Conservation (phyloP, 2,888 invertebrate species). For the Xestia sexstrigata region DNA sequence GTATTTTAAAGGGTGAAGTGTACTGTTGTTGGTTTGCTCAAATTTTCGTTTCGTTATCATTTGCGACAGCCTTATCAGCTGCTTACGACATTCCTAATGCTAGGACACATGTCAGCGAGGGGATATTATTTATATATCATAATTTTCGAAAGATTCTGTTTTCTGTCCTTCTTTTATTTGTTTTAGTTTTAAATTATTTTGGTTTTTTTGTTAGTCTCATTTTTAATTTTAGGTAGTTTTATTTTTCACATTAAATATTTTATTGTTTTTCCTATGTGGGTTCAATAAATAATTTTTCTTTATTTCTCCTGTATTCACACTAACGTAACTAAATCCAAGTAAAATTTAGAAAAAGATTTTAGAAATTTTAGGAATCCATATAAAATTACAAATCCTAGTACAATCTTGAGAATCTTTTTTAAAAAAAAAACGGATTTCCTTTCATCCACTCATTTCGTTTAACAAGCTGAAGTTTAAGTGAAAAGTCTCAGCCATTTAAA, state of each 20-base stretch:
- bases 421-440: neutral
- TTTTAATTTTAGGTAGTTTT: too few species aligned
- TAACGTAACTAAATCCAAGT: neutral
- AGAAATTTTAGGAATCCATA: too few species aligned
- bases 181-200: neutral
- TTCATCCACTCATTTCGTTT: neutral
- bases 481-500: neutral
- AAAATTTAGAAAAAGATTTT: too few species aligned
- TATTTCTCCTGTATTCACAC: neutral
- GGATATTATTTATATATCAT: too few species aligned
- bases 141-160: neutral
- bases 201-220: neutral
- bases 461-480: neutral
- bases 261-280: neutral
- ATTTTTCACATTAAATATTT: neutral
- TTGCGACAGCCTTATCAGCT: neutral
- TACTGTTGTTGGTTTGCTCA: neutral
- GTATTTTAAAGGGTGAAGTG: slow-evolving; percentile 19
- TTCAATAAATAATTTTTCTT: neutral
- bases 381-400: neutral
- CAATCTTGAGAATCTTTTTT: neutral
- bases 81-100: neutral
- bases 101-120: too few species aligned
- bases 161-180: neutral
- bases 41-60: neutral